These are phyloP conservation scores for Dryobates pubescens DNA, from an alignment of 2,797 vertebrate genomes.

Conservation along the genomic window DNA sequence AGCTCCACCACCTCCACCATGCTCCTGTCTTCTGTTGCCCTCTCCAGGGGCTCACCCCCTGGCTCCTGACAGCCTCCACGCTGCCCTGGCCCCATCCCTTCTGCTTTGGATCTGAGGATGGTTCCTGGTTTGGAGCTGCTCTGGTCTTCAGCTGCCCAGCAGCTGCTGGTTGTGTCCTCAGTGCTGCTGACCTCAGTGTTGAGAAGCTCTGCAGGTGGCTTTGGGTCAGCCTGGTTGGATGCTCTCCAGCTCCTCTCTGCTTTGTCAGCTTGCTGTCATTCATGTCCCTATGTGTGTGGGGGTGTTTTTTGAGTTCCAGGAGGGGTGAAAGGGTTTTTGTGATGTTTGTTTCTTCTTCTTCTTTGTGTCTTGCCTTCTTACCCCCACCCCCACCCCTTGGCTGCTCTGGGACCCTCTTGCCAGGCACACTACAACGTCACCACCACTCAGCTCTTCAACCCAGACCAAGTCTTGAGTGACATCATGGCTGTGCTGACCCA, in stretches of 20 bases:
- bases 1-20: no score
- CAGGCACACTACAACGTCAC: conserved; percentile 95
- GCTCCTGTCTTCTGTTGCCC: neutral
- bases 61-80: neutral
- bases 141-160: neutral
- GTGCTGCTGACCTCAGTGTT: no score
- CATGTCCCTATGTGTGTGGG: no score
- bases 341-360: no score
- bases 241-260: neutral
- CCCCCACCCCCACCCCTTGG: no score
- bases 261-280: neutral
- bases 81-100: neutral
- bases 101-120: neutral
- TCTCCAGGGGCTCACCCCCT: no score
- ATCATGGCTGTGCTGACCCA: conserved; percentile 85
- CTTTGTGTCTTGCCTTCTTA: no score
- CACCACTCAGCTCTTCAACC: conserved; percentile 87
- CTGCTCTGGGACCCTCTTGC: no score
- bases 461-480: conserved; percentile 90
- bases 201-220: neutral
- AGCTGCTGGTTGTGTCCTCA: neutral
- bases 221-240: neutral
- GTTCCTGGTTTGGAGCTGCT: neutral
- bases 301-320: neutral
- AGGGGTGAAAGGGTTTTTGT: neutral